These are phyloP conservation scores for Lanius ludovicianus DNA, from an alignment of 2,113 vertebrate genomes.

Conservation along the genomic window DNA sequence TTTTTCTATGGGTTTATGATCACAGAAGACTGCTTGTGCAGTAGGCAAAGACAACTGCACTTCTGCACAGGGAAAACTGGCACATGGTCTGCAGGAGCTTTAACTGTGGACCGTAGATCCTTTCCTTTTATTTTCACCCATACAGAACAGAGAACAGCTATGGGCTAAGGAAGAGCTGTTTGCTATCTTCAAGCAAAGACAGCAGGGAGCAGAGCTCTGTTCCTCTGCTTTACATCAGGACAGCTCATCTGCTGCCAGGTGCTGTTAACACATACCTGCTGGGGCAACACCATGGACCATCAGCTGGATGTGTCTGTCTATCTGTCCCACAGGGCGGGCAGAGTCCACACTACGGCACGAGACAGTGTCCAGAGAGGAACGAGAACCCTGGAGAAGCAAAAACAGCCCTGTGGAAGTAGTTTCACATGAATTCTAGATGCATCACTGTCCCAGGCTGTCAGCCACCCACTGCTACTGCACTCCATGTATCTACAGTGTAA, in stretches of 20 bases:
- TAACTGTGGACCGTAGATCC: not conserved
- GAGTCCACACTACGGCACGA: slow-evolving; percentile 78
- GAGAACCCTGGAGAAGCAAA: slow-evolving; percentile 73
- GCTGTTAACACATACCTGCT: slow-evolving; percentile 79
- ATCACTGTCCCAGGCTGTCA: not conserved
- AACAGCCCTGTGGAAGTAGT: not conserved
- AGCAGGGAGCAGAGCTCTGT: not conserved
- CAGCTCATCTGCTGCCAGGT: not conserved
- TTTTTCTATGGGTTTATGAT: not conserved
- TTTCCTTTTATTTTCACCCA: not conserved
- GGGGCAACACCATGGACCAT: slow-evolving; percentile 92
- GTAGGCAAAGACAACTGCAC: not conserved
- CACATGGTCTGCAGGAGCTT: not conserved
- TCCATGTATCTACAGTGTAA: not conserved
- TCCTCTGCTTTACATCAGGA: not conserved
- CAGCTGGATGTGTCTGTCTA: slow-evolving; percentile 95
- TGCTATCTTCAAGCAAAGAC: not conserved
- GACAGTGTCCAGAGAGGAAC: slow-evolving; percentile 78
- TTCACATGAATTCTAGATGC: not conserved
- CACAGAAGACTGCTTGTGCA: not conserved
- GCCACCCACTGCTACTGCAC: not conserved
- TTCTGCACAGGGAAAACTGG: not conserved
- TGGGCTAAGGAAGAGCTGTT: not conserved
- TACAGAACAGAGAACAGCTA: not conserved
- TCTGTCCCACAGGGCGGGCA: slow-evolving; percentile 89